Base-by-base conservation (phyloP, 2,797 vertebrate genomes). In the Alca torda region DNA sequence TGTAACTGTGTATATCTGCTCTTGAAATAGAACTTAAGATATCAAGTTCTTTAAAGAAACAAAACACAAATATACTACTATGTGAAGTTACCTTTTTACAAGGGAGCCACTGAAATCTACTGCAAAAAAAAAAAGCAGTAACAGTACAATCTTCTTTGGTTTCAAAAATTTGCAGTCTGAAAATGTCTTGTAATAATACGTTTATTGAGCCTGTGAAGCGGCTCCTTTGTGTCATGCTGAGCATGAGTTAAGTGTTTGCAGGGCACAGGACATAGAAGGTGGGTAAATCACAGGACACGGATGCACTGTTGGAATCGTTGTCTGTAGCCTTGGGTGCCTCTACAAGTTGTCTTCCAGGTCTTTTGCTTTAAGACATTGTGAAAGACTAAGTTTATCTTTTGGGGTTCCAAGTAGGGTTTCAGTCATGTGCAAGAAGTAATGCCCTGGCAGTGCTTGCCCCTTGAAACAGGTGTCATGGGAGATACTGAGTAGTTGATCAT, bases 401-500 rank as follows among this genome's bases (percentile, higher is more conserved):
- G 60, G 73, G 61, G 33, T 61, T 61, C 37, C 30, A 57, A 9
- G 26, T 6, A 48, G 25, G 6, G 5, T 45, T 90, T 88, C 24
- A 16, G 10, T 60, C 24, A 16, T 35, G 7, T 81, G 7, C 1
- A 18, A 23, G 70, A 51, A 51, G 11, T n/a, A 61, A 46, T 26
- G 23, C 39, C 25, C 48, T 69, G 60, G 24, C 25, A 69, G n/a
- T 33, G 30, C 14, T 50, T 79, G 30, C 26, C 30, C 9, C 33
- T 51, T 81, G 76, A 37, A 50, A 45, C 59, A 64, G 18, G 8
- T 85, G 26, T 17, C 1, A 1, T 24, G 48, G 6, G 39, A 67
- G 28, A 26, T 63, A 15, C 6, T 0, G 2, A 26, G 19, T 56
- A 43, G 26, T 31, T 70, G 68, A 15, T 73, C 0, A 0, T 54